Evolutionary conservation across 2,113 vertebrate species (phyloP).

Genomic region (Mormyrus iriodes): DNA sequence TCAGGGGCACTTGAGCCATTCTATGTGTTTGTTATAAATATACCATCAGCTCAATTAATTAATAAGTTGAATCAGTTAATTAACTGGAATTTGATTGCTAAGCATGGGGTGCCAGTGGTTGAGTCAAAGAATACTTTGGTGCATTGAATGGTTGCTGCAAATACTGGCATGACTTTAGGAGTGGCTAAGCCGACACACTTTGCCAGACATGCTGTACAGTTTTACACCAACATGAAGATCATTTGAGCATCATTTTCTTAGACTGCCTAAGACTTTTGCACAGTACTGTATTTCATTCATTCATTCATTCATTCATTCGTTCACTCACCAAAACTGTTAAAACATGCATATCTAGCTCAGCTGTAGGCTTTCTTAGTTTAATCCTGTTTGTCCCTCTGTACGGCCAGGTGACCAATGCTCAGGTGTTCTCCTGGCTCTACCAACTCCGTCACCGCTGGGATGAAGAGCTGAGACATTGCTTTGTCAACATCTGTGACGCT

Average conservation of each 20-base stretch:
- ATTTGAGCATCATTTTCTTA: not conserved
- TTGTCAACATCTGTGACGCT: slow-evolving; percentile 66
- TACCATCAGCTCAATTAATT: not conserved
- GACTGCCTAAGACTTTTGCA: not conserved
- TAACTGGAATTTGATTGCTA: not conserved
- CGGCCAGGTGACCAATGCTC: slow-evolving; percentile 57
- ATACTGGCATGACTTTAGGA: not conserved
- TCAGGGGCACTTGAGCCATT: not conserved
- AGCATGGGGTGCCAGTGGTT: not conserved
- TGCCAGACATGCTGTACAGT: not conserved
- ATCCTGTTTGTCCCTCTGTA: not conserved
- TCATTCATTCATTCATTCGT: not conserved
- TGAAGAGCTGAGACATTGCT: slow-evolving; percentile 55
- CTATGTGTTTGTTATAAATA: not conserved
- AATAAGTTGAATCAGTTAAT: not conserved
- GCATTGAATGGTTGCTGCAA: not conserved
- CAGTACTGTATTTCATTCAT: not conserved
- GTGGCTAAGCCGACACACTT: not conserved
- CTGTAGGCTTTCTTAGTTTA: not conserved
- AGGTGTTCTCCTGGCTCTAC: slow-evolving; percentile 69
- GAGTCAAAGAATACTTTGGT: not conserved
- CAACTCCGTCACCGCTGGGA: slow-evolving; percentile 69
- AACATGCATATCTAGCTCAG: not conserved
- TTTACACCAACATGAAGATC: not conserved
- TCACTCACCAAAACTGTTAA: not conserved